These are phyloP conservation scores for Meda fulgida DNA, from an alignment of 2,797 vertebrate species.

Conservation along the genomic window DNA sequence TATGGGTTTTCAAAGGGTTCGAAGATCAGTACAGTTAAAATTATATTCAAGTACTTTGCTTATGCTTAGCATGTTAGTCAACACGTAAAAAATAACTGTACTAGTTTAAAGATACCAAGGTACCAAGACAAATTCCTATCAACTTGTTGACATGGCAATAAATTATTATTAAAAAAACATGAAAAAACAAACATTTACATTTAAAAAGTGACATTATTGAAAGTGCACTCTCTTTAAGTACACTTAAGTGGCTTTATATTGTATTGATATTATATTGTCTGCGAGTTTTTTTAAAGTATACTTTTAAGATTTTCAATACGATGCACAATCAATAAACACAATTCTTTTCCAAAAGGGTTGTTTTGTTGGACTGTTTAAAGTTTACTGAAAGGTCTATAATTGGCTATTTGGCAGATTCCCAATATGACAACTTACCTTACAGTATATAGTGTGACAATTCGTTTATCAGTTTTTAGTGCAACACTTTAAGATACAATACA, in stretches of 20 bases:
- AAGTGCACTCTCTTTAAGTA: not conserved
- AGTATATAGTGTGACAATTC: not conserved
- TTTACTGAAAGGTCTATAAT: not conserved
- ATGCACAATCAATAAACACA: not conserved
- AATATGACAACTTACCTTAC: not conserved
- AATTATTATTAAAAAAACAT: no score
- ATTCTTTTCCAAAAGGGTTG: not conserved
- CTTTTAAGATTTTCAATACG: not conserved
- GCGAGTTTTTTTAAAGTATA: not conserved
- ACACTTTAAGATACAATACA: not conserved
- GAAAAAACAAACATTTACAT: not conserved
- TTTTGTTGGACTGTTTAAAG: not conserved
- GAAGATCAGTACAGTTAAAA: not conserved
- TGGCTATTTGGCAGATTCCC: not conserved
- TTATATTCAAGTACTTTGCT: not conserved
- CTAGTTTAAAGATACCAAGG: not conserved
- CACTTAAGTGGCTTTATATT: not conserved
- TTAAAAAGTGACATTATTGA: not conserved
- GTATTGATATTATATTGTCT: not conserved
- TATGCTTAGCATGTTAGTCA: no score
- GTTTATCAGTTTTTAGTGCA: not conserved
- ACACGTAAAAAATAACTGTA: no score
- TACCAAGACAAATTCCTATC: no score
- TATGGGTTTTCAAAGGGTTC: not conserved
- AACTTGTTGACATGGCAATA: not conserved